Conservation (phyloP, 2,113 vertebrate species). For the Orthonyx spaldingii region DNA sequence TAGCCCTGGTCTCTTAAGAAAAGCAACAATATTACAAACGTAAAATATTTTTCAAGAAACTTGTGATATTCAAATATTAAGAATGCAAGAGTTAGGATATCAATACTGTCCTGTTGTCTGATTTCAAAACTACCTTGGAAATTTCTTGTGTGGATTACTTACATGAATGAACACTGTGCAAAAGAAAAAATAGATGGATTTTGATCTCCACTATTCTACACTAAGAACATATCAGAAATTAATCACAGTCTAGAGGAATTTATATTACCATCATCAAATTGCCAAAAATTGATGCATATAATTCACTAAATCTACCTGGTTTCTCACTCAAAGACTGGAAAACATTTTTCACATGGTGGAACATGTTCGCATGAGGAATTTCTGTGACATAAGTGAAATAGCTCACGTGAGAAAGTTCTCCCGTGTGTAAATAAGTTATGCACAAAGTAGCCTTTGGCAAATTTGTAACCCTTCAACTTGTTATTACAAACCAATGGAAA, state of each 20-base stretch:
- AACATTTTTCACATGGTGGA: not conserved
- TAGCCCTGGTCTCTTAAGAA: not conserved
- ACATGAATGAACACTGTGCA: not conserved
- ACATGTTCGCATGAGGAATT: not conserved
- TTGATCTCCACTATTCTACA: not conserved
- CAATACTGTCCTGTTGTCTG: not conserved
- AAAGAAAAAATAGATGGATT: not conserved
- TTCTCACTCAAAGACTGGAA: not conserved
- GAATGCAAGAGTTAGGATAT: not conserved
- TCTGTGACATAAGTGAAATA: not conserved
- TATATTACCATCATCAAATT: not conserved
- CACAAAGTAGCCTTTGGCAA: not conserved
- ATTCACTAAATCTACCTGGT: not conserved
- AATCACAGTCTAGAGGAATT: not conserved
- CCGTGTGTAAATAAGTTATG: not conserved
- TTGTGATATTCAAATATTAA: not conserved
- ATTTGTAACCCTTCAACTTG: constrained; percentile 5
- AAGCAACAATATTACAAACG: not conserved
- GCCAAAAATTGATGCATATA: not conserved
- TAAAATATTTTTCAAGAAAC: not conserved
- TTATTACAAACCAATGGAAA: constrained; percentile 34
- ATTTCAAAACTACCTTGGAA: not conserved
- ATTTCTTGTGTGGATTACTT: not conserved
- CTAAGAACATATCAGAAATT: not conserved
- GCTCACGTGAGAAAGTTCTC: not conserved